These are phyloP conservation scores for Nomada goodeniana DNA, from an alignment of 2,888 invertebrate species.

Conservation along the genomic window DNA sequence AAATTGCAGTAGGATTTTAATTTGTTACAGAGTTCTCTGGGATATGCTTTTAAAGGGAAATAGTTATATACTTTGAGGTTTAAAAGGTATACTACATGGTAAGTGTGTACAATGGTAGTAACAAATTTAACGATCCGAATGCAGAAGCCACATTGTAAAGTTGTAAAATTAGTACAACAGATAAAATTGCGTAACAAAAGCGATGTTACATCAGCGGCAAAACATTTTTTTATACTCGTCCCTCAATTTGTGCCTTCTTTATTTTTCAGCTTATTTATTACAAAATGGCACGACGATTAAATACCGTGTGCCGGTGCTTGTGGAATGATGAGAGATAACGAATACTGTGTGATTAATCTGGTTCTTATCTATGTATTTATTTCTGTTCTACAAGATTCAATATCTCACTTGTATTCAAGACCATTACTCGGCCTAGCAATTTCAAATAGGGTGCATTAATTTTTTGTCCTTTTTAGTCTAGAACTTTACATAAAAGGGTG, in stretches of 20 bases:
- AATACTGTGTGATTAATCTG: no score
- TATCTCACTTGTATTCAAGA: background rate
- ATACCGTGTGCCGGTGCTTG: background rate
- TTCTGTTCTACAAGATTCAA: background rate
- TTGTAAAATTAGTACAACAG: background rate
- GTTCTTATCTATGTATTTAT: background rate
- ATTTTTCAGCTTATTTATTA: background rate
- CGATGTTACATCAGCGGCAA: conserved; percentile 7
- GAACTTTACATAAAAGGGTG: no score
- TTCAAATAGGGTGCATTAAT: no score
- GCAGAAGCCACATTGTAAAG: no score
- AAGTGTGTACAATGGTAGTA: no score
- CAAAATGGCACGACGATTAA: background rate
- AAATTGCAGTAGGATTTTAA: background rate
- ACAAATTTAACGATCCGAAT: no score
- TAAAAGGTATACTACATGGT: background rate
- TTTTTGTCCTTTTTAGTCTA: no score
- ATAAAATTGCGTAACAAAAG: background rate
- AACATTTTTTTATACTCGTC: background rate
- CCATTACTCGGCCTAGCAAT: no score
- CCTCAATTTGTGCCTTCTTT: background rate
- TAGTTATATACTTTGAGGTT: background rate
- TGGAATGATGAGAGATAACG: no score
- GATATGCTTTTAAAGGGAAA: background rate
- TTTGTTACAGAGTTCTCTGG: no score